phyloP scores from a whole-genome alignment of 2,797 vertebrate species.

The Malurus splendens region DNA sequence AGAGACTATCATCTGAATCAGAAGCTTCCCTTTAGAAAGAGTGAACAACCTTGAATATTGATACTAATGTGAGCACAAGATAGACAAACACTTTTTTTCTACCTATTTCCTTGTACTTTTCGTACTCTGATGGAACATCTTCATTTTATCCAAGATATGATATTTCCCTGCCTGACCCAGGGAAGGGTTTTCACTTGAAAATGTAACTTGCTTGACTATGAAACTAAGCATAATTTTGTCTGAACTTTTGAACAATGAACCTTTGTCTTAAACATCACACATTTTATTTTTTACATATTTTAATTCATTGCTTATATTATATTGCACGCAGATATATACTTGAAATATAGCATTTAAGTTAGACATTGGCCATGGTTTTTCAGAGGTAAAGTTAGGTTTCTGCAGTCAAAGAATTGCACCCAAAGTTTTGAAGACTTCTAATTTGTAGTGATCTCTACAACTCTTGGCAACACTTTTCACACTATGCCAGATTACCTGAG shows the following conservation, averaged over 20 bases:
- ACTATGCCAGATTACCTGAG: not conserved
- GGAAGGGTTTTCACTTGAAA: not conserved
- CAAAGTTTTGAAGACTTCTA: not conserved
- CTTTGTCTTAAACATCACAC: not conserved
- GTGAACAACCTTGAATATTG: not conserved
- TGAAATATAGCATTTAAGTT: not conserved
- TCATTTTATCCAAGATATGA: not conserved
- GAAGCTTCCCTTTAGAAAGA: not conserved
- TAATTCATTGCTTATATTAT: not conserved
- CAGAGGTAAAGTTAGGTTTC: not conserved
- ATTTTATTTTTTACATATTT: not conserved
- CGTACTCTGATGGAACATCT: not conserved
- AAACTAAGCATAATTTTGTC: not conserved
- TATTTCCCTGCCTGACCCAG: not conserved
- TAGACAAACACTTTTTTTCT: not conserved
- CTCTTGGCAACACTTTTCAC: not conserved
- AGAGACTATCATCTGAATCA: not conserved
- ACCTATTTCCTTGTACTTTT: not conserved
- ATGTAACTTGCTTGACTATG: not conserved
- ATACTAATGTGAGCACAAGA: not conserved
- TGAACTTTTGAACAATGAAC: not conserved
- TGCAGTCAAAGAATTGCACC: not conserved
- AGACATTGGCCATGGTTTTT: not conserved
- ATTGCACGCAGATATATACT: not conserved
- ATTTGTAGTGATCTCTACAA: not conserved